Conservation (phyloP, 2,113 vertebrate species). For the Monarcha castaneiventris region DNA sequence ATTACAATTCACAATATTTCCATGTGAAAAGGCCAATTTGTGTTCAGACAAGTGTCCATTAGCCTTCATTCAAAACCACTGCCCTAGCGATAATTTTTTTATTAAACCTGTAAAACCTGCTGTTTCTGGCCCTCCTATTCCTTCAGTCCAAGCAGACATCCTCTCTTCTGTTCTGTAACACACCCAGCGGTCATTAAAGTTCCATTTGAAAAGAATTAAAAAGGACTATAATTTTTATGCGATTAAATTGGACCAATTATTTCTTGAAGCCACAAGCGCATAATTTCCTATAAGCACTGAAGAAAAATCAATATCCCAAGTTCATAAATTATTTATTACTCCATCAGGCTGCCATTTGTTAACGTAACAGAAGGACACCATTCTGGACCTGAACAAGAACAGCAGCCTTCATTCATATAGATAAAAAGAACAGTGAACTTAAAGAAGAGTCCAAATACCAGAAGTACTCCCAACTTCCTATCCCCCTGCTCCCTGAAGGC, state of each 20-base stretch:
- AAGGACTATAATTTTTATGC: conserved; percentile 51
- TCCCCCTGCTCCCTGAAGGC: neutral
- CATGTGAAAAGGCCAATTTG: neutral
- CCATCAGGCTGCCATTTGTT: conserved; percentile 20
- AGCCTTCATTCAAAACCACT: neutral
- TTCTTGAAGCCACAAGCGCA: conserved; percentile 28
- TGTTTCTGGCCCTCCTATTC: neutral
- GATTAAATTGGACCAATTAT: conserved; percentile 57
- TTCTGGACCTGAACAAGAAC: neutral
- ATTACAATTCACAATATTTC: neutral
- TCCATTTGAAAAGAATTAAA: conserved; percentile 61
- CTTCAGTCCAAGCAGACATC: neutral
- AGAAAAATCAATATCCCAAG: conserved; percentile 55
- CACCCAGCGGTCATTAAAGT: conserved; percentile 28
- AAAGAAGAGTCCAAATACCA: neutral
- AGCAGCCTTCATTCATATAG: neutral
- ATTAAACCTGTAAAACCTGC: neutral
- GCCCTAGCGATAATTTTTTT: neutral
- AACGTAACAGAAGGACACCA: neutral
- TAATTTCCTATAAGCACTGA: conserved; percentile 62
- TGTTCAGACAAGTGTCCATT: neutral
- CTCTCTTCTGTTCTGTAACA: neutral
- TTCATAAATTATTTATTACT: conserved; percentile 57
- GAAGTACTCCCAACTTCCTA: neutral
- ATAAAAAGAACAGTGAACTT: neutral